Evolutionary conservation across 2,888 invertebrate genomes (phyloP), one percentile per base, ranked within the genome.

Genomic region (Cataglyphis rosenhaueri): DNA sequence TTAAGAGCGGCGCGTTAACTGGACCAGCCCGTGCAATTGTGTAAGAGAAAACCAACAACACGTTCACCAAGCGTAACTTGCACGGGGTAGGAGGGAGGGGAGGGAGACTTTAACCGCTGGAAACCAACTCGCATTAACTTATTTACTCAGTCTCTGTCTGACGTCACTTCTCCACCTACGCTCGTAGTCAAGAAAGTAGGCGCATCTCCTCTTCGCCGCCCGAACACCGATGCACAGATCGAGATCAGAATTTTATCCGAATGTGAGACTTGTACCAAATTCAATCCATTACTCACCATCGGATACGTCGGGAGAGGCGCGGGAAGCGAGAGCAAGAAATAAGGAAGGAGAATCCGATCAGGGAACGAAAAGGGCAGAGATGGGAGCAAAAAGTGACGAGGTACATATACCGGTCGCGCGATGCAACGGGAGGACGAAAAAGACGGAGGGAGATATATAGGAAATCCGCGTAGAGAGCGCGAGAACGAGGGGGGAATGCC

Each of bases 401-500:
- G 10, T 41, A 41, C 12, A 52, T 48, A 48, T 78, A 78, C 57
- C 44, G 70, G 32, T 79, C 78, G 78, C 57, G 41, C 59, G 44
- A 12, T 79, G 70, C 61, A 79, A 32, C 57, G 74, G 65, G 76
- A 78, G 52, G 55, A 64, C 57, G 62, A 52, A 66, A 48, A 41
- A 59, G 71, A 68, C 52, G 41, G 59, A 71, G 57, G 41, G 59
- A 78, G 57, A 71, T 61, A 66, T 61, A 66, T 55, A 41, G 71
- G 55, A 52, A 57, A 83, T 57, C 41, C 55, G 38, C 71, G 59
- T 81, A 74, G 57, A 62, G 57, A 82, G 78, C 70, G 61, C 38
- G 65, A 78, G 82, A 68, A 75, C 68, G 81, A 83, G 81, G 76
- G 83, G 81, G 84, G 84, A 70, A 81, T 73, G 82, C 65, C 75